These are phyloP conservation scores for Pseudolaguvia tuberculata DNA, from an alignment of 2,113 vertebrate species.

Conservation along the genomic window DNA sequence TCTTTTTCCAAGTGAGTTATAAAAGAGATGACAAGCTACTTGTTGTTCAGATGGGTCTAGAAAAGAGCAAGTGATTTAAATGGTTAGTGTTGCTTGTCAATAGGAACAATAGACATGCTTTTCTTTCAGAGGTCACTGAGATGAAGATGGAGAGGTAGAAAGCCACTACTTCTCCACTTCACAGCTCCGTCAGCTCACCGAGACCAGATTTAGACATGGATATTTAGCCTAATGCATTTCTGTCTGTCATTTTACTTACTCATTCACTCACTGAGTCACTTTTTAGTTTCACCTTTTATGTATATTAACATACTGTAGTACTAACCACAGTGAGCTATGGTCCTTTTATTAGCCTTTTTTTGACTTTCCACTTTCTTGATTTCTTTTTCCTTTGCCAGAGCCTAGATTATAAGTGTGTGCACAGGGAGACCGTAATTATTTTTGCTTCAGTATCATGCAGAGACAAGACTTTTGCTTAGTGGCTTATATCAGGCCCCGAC, in stretches of 20 bases:
- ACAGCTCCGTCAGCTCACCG: background rate
- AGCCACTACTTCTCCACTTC: conserved; percentile 28
- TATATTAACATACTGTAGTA: background rate
- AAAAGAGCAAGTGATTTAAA: conserved; percentile 58
- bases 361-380: conserved; percentile 9
- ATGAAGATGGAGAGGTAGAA: conserved; percentile 27
- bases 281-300: background rate
- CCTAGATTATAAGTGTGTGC: conserved; percentile 38
- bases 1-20: conserved; percentile 54
- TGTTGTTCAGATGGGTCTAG: conserved; percentile 52
- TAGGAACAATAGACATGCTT: conserved; percentile 58
- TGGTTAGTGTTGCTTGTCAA: conserved; percentile 63
- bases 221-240: conserved; percentile 32
- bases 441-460: conserved; percentile 38
- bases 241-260: conserved; percentile 10
- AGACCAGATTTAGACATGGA: conserved; percentile 26
- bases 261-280: background rate
- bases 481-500: conserved; percentile 63
- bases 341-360: conserved; percentile 18
- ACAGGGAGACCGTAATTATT: conserved; percentile 54
- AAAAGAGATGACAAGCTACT: conserved; percentile 46
- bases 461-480: conserved; percentile 57
- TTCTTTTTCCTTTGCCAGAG: conserved; percentile 16
- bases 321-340: background rate
- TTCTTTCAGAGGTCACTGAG: conserved; percentile 34